A percentile compares a stretch with the other conserved stretches of the same genome.
Conservation (phyloP, 2,113 vertebrate genomes). For the Seriola rivoliana region DNA sequence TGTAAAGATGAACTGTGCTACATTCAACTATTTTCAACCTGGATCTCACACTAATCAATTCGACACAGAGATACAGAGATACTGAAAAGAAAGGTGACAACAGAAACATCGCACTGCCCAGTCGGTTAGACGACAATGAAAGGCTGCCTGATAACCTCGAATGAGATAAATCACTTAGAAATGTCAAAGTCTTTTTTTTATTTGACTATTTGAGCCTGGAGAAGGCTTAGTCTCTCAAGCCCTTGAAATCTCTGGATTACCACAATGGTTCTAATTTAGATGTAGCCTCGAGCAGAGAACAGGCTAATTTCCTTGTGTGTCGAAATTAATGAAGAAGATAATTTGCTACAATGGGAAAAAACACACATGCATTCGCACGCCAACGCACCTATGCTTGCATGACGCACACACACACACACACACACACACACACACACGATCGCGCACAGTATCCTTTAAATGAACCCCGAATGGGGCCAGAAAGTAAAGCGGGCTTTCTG, state of each 20-base stretch:
- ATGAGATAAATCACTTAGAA: slow-evolving; percentile 54
- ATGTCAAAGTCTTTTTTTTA: slow-evolving; percentile 42
- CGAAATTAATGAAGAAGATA: slow-evolving; percentile 83
- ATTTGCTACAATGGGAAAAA: slow-evolving; percentile 71
- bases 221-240: slow-evolving; percentile 57
- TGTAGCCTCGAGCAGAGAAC: slow-evolving; percentile 72
- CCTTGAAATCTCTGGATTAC: slow-evolving; percentile 75
- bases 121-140: slow-evolving; percentile 26
- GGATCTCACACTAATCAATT: slow-evolving; percentile 15
- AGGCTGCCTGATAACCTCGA: slow-evolving; percentile 57
- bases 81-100: slow-evolving; percentile 6
- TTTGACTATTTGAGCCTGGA: slow-evolving; percentile 47
- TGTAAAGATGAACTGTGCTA: neutral
- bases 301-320: slow-evolving; percentile 76
- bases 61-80: slow-evolving; percentile 2
- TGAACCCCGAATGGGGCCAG: slow-evolving; percentile 69
- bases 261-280: slow-evolving; percentile 74
- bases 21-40: neutral
- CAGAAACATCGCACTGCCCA: slow-evolving; percentile 17
- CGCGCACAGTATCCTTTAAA: slow-evolving; percentile 55
- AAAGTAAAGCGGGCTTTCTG: slow-evolving; percentile 50
- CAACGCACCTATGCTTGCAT: slow-evolving; percentile 5
- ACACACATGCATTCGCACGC: slow-evolving; percentile 28
- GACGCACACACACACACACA: neutral
- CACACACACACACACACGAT: slow-evolving; percentile 6